Base-by-base conservation (phyloP, 2,888 invertebrate genomes). In the Daptonema setosum region DNA sequence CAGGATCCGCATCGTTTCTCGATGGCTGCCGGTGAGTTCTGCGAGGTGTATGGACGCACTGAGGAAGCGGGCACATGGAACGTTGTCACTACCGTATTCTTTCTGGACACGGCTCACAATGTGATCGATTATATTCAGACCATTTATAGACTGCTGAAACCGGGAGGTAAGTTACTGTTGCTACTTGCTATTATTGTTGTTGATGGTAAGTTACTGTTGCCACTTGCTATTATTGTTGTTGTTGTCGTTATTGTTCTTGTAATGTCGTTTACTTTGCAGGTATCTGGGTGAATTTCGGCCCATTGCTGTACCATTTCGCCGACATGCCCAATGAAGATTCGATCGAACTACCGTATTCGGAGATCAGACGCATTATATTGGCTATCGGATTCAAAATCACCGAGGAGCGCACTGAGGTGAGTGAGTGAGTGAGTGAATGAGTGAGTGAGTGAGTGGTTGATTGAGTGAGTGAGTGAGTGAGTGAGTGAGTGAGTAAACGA, bases 21-120 rank as follows among this genome's bases (percentile, higher is more conserved):
- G 2, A 95, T 97, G 84, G 83, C 85, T 0, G 95, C 93, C 20
- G 97, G 95, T 0, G 93, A 95, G 71, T 97, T 95, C 69, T 75
- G 90, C 22, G 87, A 91, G 77, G 86, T 88, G 64, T 75, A 73
- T 41, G 30, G 51, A 2, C 55, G 54, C 22, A 17, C 22, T 3
- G 50, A 55, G 14, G 80, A 80, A 79, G 66, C 74, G 50, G 79
- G 82, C 60, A 78, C 80, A 54, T 91, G 90, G 84, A 81, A 90
- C 67, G 88, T 87, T 69, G 81, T 99, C 0, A 85, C 87, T 0
- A 90, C 93, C 0, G 91, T 93, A 64, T 97, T 97, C 75, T 99
- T 97, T 72, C 85, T 97, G 57, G 97, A 99, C 74, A 97, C 97
- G 67, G 93, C 93, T 1, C 85, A 86, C 59, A 97, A 97, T 71